These are phyloP conservation scores for Hydraecia micacea DNA, from an alignment of 2,888 invertebrate species.

Conservation along the genomic window DNA sequence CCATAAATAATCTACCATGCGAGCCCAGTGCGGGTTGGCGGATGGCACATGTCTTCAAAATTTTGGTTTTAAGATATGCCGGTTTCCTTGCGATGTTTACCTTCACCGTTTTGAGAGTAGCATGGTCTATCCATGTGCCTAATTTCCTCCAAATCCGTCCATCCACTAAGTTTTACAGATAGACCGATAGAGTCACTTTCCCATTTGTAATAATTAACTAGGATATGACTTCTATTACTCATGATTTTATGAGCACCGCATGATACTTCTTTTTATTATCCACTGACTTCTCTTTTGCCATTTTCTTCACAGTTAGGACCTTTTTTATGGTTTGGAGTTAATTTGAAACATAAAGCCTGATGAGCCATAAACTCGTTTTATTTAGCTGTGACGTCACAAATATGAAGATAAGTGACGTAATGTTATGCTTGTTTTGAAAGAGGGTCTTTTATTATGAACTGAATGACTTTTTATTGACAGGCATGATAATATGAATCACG, in stretches of 20 bases:
- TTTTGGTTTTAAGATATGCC: background rate
- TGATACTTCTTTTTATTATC: background rate
- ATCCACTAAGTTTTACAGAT: background rate
- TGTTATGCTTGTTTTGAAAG: slow-evolving; percentile 23
- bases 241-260: slow-evolving; percentile 3
- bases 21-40: background rate
- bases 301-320: slow-evolving; percentile 9
- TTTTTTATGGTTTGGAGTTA: slow-evolving; percentile 37
- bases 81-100: background rate
- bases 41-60: background rate
- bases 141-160: background rate
- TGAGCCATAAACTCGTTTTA: slow-evolving; percentile 55
- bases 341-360: slow-evolving; percentile 52
- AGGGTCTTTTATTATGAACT: slow-evolving; percentile 33
- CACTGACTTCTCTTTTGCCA: background rate
- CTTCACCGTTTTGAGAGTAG: background rate
- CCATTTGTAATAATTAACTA: background rate
- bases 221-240: background rate
- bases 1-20: background rate
- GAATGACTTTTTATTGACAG: slow-evolving; percentile 20
- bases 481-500: background rate
- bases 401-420: slow-evolving; percentile 37
- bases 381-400: slow-evolving; percentile 52
- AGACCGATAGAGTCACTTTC: background rate
- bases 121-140: background rate